Conservation (phyloP, 2,113 vertebrate genomes). For the Charadrius vociferus region DNA sequence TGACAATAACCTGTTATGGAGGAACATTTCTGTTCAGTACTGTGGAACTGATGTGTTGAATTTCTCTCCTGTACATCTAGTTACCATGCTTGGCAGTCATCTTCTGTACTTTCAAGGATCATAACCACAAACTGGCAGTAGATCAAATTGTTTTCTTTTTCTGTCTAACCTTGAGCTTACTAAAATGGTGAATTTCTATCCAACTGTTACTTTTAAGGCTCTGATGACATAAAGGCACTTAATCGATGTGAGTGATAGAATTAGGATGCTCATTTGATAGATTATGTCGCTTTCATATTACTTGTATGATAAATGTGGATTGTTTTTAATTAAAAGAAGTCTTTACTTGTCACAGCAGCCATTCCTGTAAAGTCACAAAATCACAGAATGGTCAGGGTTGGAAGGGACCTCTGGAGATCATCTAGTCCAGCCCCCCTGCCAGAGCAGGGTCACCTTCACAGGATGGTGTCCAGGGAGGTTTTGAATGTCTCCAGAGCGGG, state of each 20-base stretch:
- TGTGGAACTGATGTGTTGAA: accelerated
- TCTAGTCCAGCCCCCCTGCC: too few species aligned
- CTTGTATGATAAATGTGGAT: neutral
- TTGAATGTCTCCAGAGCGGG: too few species aligned
- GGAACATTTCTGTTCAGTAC: neutral
- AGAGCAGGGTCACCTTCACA: too few species aligned
- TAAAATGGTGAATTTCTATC: neutral
- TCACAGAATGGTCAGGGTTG: too few species aligned
- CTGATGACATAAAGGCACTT: neutral
- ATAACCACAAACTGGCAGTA: neutral
- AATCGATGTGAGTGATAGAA: neutral
- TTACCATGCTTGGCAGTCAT: neutral
- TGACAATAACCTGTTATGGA: neutral
- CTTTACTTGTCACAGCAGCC: neutral
- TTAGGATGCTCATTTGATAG: neutral
- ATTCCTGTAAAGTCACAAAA: neutral
- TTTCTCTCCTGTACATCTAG: neutral
- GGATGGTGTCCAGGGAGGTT: too few species aligned
- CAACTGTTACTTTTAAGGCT: neutral
- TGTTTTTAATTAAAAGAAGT: neutral
- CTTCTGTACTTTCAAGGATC: neutral
- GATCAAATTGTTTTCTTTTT: neutral
- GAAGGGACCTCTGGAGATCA: too few species aligned
- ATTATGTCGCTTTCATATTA: neutral
- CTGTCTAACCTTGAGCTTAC: neutral